phyloP scores from a whole-genome alignment of 2,888 invertebrate genomes.

The Drosophila differens region DNA sequence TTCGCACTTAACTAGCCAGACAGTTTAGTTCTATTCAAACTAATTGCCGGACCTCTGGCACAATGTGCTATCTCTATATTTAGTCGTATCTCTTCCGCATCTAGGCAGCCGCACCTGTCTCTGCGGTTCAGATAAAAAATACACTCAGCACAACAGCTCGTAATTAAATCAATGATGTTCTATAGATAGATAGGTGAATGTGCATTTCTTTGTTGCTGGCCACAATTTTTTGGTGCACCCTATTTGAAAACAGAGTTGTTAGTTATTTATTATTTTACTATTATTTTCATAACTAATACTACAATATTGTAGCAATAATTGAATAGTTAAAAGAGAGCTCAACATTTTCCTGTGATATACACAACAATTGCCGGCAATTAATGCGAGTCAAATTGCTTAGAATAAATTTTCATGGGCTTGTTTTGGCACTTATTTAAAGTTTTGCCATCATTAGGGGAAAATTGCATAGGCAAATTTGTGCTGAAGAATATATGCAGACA shows the following conservation, averaged over 20 bases:
- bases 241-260: neutral
- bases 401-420: constrained; percentile 23
- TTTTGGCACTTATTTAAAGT: constrained; percentile 12
- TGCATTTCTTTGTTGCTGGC: neutral
- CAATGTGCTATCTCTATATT: constrained; percentile 19
- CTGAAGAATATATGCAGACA: constrained; percentile 38
- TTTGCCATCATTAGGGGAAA: constrained; percentile 45
- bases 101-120: constrained; percentile 34
- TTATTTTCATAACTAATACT: neutral
- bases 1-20: constrained; percentile 32
- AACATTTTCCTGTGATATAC: neutral
- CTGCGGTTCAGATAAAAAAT: constrained; percentile 42
- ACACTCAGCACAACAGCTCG: neutral
- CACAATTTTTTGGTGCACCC: neutral
- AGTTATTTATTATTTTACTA: neutral
- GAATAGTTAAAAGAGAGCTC: neutral
- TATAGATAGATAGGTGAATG: no score
- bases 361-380: constrained; percentile 51
- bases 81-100: constrained; percentile 54
- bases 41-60: constrained; percentile 36
- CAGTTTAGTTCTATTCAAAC: constrained; percentile 45
- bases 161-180: neutral
- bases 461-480: constrained; percentile 49
- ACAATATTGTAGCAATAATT: neutral
- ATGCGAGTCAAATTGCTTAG: constrained; percentile 43